Base-by-base conservation (phyloP, 2,888 invertebrate species). In the Metacarcinus magister region DNA sequence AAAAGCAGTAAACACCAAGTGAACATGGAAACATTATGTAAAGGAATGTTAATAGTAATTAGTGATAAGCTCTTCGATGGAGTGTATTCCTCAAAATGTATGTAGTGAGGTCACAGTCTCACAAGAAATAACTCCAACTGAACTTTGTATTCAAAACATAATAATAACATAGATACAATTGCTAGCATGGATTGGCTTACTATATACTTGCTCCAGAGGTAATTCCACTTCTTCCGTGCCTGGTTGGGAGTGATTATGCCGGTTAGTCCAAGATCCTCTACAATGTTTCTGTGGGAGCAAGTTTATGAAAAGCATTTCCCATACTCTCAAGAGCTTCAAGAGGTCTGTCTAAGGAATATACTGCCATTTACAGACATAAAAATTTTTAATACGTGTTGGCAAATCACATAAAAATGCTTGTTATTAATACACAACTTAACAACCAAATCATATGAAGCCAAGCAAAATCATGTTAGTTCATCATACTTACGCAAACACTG, bases 171-270 rank as follows among this genome's bases (percentile, higher is more conserved):
- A 13, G 48, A 28, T 39, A 28, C 1, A 46, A 92, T 23, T 16
- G n/a, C 0, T 92, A 13, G 16, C 39, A 16, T 8, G 4, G 39
- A 92, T n/a, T 46, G 16, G 75, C 96, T 95, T 94, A 96, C 96
- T 87, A 96, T 94, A 48, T 96, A 97, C 54, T 97, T 97, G 92
- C 94, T 96, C 96, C 95, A 96, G 16, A 97, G 95, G 93, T 97
- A 97, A 46, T 97, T 97, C 97, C 97, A 97, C 75, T 97, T 97
- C 82, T 96, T 97, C 8, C 97, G 92, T 44, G 97, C 96, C 82
- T 97, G 97, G 87, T 97, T 95, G 32, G 97, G 95, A 44, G 96
- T 96, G 54, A 97, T 95, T 39, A 96, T 60, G 43, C 95, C 90
- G 10, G 96, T 89, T 67, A 97, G 46, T 4, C 96, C 96, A 39